Evolutionary conservation across 2,797 vertebrate species (phyloP), one percentile per base, ranked within the genome.

Genomic region (Falco naumanni): DNA sequence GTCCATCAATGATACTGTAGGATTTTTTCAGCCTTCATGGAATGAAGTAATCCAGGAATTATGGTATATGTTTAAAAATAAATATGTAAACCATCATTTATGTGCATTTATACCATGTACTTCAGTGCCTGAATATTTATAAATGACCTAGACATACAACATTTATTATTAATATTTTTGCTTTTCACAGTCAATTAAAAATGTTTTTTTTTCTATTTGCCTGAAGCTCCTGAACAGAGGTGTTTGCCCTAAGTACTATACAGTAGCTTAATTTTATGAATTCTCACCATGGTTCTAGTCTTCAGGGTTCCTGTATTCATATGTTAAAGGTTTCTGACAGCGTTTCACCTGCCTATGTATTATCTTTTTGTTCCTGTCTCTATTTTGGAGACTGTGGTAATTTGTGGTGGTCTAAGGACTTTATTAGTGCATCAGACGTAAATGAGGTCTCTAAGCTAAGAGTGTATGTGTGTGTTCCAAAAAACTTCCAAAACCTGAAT

Each of bases 1-100:
- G 94, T 97, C 97, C 81, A 87, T 98, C 95, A 97, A 28, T 95
- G 94, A 93, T 85, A 96, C 88, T 61, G 72, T 80, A 89, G 84
- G 85, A 83, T 87, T 92, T 96, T 96, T 97, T 93, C 69, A 94
- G 48, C 86, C 61, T 93, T 97, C 12, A 5, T 76, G 48, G 83
- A 94, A 88, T 94, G 92, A 95, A 95, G 48, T 82, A 89, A 87
- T 96, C 63, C 83, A 93, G 72, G 79, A 84, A 75, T 91, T 68
- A 74, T 65, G 31, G 21, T 31, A 57, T 70, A 54, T n/a, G 48
- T 84, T 91, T 84, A 71, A 97, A 96, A 93, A 76, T 92, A 92
- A 93, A 56, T 60, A 79, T 25, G 37, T 93, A 45, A 83, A 94
- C 64, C 24, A 59, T 65, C 12, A 65, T 68, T 75, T 85, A 11